These are phyloP conservation scores for Odocoileus hemionus DNA, from an alignment of 2,113 vertebrate species.

Conservation along the genomic window DNA sequence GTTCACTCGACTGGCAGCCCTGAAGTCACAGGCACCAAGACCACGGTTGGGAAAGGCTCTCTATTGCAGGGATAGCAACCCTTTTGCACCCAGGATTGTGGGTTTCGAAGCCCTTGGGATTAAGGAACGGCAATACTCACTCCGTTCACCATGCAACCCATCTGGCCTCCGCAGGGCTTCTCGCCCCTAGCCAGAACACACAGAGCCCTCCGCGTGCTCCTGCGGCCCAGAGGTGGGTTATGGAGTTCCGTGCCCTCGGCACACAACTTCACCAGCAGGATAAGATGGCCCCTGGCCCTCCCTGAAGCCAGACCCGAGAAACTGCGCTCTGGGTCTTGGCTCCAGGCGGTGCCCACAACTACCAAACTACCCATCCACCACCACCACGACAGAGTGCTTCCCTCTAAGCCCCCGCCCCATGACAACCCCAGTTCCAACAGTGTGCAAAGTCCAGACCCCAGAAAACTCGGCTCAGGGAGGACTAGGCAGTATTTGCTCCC, in stretches of 20 bases:
- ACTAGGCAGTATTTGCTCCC: not conserved
- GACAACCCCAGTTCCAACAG: not conserved
- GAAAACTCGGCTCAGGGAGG: not conserved
- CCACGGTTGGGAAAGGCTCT: not conserved
- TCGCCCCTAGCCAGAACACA: not conserved
- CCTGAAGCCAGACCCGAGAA: not conserved
- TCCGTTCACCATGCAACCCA: not conserved
- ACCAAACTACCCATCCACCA: not conserved
- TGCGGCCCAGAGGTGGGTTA: not conserved
- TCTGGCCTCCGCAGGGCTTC: not conserved
- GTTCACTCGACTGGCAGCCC: not conserved
- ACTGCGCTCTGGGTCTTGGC: not conserved
- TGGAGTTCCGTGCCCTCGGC: not conserved
- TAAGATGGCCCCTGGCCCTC: not conserved
- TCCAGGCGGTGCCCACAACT: not conserved
- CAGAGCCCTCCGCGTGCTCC: not conserved
- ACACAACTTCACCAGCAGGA: constrained; percentile 18
- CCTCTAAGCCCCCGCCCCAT: not conserved
- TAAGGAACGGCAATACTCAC: not conserved
- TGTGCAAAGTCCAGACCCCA: not conserved
- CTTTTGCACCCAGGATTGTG: not conserved
- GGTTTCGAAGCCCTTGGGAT: not conserved
- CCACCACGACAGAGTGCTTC: not conserved
- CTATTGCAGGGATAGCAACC: not conserved
- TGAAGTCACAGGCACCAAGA: not conserved